These are phyloP conservation scores for Mesorhabditis belari DNA, from an alignment of 2,888 invertebrate species.

Conservation along the genomic window DNA sequence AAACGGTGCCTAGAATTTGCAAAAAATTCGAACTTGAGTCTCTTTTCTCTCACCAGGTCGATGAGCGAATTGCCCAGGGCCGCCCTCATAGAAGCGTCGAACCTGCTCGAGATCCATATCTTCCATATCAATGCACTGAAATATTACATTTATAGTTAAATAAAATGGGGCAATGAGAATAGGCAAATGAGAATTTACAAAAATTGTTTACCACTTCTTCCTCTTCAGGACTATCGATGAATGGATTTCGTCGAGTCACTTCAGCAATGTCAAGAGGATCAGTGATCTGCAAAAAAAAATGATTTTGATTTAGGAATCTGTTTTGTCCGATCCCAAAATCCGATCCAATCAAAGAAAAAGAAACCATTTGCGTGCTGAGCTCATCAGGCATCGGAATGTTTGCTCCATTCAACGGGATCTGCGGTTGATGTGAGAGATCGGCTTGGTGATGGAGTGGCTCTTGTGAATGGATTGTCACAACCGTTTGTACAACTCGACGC, in stretches of 20 bases:
- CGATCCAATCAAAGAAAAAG: too few relatives aligned
- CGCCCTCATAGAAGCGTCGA: conserved; percentile 15
- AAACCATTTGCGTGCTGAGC: background rate
- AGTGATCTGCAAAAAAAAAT: too few relatives aligned
- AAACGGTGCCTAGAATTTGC: too few relatives aligned
- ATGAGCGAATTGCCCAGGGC: conserved; percentile 20
- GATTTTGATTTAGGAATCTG: too few relatives aligned
- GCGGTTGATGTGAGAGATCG: too few relatives aligned
- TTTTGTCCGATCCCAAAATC: too few relatives aligned
- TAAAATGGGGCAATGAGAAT: too few relatives aligned
- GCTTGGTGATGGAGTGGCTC: background rate
- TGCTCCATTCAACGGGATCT: background rate
- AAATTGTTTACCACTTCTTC: conserved; percentile 4
- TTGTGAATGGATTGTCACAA: background rate
- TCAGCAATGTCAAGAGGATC: conserved; percentile 1
- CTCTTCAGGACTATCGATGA: conserved; percentile 35
- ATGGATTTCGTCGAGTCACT: conserved; percentile 31
- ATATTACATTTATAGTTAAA: background rate
- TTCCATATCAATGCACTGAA: conserved; percentile 36
- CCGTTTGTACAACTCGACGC: conserved; percentile 1
- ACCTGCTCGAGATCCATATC: conserved; percentile 25
- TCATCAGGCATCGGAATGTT: background rate
- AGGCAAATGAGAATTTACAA: too few relatives aligned
- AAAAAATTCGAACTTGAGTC: too few relatives aligned
- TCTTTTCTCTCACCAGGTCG: too few relatives aligned